Evolutionary conservation across 2,888 invertebrate genomes (phyloP).

Genomic region (Noctua janthina): DNA sequence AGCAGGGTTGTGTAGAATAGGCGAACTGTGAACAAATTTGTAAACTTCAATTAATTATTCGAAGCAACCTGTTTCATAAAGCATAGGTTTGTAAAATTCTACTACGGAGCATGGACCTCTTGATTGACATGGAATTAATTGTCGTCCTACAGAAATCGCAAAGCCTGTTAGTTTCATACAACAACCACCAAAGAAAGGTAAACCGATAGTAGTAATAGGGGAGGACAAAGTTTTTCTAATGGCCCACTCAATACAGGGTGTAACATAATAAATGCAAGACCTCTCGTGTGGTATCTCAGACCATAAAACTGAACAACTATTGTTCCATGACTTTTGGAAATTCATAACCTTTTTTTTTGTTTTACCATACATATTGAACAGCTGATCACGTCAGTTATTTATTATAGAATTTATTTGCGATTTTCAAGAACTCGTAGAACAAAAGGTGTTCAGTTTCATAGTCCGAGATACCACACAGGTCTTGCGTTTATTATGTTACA

Average conservation of each 20-base stretch:
- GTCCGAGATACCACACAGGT: background rate
- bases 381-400: background rate
- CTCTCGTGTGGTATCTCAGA: background rate
- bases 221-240: background rate
- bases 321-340: background rate
- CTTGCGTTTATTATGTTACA: background rate
- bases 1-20: background rate
- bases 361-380: background rate
- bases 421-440: background rate
- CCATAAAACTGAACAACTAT: background rate
- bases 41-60: background rate
- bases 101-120: background rate
- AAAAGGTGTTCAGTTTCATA: background rate
- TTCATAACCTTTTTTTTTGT: too few relatives aligned
- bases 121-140: background rate
- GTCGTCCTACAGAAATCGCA: background rate
- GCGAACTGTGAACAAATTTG: conserved; percentile 22
- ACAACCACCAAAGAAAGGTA: background rate
- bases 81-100: background rate
- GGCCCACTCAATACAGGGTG: background rate
- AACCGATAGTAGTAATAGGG: background rate
- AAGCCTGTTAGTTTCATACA: background rate
- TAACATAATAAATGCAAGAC: background rate
- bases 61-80: background rate
- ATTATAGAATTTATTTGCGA: too few relatives aligned